A percentile compares a stretch with the other conserved stretches of the same genome.
These are phyloP conservation scores for Cololabis saira DNA, from an alignment of 2,113 vertebrate species.

Conservation along the genomic window DNA sequence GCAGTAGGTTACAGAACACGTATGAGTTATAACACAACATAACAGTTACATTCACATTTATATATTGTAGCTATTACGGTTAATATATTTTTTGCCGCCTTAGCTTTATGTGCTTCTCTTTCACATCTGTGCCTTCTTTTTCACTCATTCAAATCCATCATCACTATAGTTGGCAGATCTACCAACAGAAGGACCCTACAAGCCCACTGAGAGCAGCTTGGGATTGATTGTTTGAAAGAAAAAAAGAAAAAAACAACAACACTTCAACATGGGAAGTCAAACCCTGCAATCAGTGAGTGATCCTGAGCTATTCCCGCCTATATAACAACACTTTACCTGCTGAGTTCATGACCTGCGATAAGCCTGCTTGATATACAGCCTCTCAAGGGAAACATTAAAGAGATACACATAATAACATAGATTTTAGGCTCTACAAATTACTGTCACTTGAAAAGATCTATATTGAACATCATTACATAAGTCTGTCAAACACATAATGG, in stretches of 20 bases:
- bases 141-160: background rate
- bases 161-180: background rate
- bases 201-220: background rate
- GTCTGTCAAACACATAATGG: too few species aligned
- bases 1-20: conserved; percentile 1
- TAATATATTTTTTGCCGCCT: background rate
- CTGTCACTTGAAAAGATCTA: too few species aligned
- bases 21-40: background rate
- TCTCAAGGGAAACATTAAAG: background rate
- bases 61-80: background rate
- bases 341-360: conserved; percentile 1
- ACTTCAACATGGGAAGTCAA: background rate
- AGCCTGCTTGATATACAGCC: background rate
- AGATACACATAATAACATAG: background rate
- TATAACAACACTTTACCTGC: conserved; percentile 3
- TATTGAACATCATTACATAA: too few species aligned
- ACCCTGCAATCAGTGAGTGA: conserved; percentile 2
- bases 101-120: too few species aligned
- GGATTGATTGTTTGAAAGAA: background rate
- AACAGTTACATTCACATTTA: background rate
- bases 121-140: background rate
- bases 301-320: background rate
- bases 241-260: background rate
- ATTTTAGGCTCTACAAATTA: background rate
- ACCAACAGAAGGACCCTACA: background rate